Percentiles rank a stretch among this genome's conserved stretches.
Evolutionary conservation across 2,113 vertebrate species (phyloP).

Genomic region (Erythrolamprus reginae): DNA sequence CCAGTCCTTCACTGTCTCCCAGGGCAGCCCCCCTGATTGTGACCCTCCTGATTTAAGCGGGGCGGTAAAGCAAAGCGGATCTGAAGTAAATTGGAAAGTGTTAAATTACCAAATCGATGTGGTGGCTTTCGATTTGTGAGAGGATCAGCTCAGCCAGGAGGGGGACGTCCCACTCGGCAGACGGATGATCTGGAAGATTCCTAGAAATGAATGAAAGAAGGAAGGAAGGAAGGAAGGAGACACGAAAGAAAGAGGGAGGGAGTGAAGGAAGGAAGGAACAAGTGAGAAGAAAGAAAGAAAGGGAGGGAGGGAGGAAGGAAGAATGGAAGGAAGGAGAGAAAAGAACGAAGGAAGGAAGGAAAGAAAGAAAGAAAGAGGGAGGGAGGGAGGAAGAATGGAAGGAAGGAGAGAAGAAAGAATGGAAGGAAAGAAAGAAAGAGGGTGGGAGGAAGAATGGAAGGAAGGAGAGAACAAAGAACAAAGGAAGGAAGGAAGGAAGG

Average conservation of each 20-base stretch:
- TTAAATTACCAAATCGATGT: slow-evolving; percentile 78
- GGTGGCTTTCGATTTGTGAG: slow-evolving; percentile 68
- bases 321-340: too few relatives aligned
- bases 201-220: slow-evolving; percentile 60
- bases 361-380: not conserved
- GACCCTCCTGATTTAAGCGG: too few relatives aligned
- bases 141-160: slow-evolving; percentile 71
- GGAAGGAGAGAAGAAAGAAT: too few relatives aligned
- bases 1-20: too few relatives aligned
- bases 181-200: slow-evolving; percentile 84
- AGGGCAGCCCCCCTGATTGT: too few relatives aligned
- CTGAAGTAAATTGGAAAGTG: not conserved
- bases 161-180: slow-evolving; percentile 76
- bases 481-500: not conserved
- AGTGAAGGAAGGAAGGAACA: too few relatives aligned
- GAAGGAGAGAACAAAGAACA: too few relatives aligned
- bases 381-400: accelerated
- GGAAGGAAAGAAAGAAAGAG: accelerated
- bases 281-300: too few relatives aligned
- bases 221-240: not conserved
- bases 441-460: too few relatives aligned
- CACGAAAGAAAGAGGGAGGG: too few relatives aligned
- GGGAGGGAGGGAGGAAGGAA: not conserved
- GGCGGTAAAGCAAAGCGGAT: too few relatives aligned
- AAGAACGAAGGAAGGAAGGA: not conserved